These are phyloP conservation scores for Anneissia japonica DNA, from an alignment of 35 echinoderm and acorn worm species.

Conservation along the genomic window DNA sequence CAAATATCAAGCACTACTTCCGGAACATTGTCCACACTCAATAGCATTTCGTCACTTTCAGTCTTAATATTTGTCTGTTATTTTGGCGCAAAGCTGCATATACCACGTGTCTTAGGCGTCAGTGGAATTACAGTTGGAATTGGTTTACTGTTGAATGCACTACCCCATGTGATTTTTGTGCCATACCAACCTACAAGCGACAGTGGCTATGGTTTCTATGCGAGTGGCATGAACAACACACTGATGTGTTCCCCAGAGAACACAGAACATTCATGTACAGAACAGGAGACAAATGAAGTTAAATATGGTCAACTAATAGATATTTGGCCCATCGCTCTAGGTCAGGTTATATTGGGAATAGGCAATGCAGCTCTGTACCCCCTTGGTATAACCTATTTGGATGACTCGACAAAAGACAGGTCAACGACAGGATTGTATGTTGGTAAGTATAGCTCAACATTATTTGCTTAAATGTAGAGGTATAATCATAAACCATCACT, in stretches of 20 bases:
- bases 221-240: not conserved
- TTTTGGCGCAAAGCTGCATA: conserved; percentile 35
- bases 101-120: conserved; percentile 28
- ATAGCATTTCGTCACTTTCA: conserved; percentile 21
- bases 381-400: not conserved
- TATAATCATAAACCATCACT: no score
- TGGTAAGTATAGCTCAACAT: not conserved
- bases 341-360: not conserved
- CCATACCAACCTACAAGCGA: not conserved
- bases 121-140: not conserved
- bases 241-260: not conserved
- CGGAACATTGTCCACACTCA: conserved; percentile 17
- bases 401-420: not conserved
- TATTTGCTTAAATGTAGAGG: no score
- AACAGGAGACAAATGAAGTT: not conserved
- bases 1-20: conserved; percentile 28
- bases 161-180: conserved; percentile 21
- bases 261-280: not conserved
- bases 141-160: not conserved
- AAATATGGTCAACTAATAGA: not conserved
- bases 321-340: not conserved
- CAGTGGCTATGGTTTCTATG: not conserved
- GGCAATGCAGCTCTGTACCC: not conserved
- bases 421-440: not conserved
- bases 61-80: conserved; percentile 36